phyloP scores from a whole-genome alignment of 1,140 invertebrate species.

The Agrypnia vestita region DNA sequence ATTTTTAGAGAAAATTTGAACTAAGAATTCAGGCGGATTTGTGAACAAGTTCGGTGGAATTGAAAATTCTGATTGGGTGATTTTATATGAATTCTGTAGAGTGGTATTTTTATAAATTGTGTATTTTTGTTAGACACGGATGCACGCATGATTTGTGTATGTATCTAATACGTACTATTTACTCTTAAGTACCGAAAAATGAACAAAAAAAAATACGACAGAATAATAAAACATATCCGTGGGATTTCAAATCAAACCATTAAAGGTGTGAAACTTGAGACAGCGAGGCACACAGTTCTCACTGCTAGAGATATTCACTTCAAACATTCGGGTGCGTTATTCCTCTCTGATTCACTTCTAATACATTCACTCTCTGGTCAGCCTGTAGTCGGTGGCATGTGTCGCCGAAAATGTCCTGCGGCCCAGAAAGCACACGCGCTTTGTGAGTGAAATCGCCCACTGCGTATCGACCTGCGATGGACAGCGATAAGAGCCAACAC shows the following conservation, averaged over 20 bases:
- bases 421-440: constrained; percentile 36
- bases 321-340: not conserved
- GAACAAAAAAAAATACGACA: too few relatives aligned
- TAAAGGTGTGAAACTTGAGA: not conserved
- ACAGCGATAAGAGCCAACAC: constrained; percentile 7
- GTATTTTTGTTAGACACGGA: too few relatives aligned
- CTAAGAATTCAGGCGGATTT: too few relatives aligned
- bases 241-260: not conserved
- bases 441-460: constrained; percentile 25
- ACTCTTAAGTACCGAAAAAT: too few relatives aligned
- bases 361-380: not conserved
- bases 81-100: too few relatives aligned
- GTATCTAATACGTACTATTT: too few relatives aligned
- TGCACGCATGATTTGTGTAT: too few relatives aligned
- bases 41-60: too few relatives aligned
- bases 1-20: too few relatives aligned
- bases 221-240: constrained; percentile 1
- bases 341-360: not conserved
- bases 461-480: constrained; percentile 39
- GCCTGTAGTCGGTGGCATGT: not conserved
- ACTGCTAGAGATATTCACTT: not conserved
- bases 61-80: too few relatives aligned
- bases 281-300: not conserved
- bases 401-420: constrained; percentile 42
- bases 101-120: too few relatives aligned